Base-by-base conservation (phyloP, 1,140 invertebrate species). In the Lasioglossum baleicum region DNA sequence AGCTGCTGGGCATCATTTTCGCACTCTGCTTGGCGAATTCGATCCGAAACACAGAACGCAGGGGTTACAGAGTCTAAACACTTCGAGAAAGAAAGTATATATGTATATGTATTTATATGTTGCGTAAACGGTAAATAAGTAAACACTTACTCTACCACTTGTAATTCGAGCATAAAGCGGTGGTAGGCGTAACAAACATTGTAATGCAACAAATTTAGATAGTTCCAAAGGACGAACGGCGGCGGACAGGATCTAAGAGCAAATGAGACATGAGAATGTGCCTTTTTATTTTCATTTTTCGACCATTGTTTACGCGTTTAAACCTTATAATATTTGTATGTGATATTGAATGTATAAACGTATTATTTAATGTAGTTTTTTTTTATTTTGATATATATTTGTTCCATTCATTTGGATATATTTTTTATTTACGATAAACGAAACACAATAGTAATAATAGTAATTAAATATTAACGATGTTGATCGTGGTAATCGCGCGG, bases 1-100 rank as follows among this genome's bases (percentile, higher is more conserved):
- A 98, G 96, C 90, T 97, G 31, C 92, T 98, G 81, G 97, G 97
- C 26, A 96, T 98, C 11, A 94, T 97, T n/a, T 98, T 97, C 87
- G 96, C 97, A 4, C 96, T 97, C 89, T 96, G 97, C 90, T 90
- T 98, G 90, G 97, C 96, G 65, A 96, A 96, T 87, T 95, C 96
- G 2, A 96, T 98, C 87, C 82, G 70, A 74, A 91, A 91, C 94
- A 95, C 83, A 94, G 95, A 90, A 94, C 97, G 86, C 95, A 96
- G 92, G 94, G 87, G 86, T 4, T 91, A 91, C 72, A 88, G 89
- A 66, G 90, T 91, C 22, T 91, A 89, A 87, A 75, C 6, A 17
- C 60, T 22, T 26, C n/a, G 17, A 7, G 58, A 44, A 35, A 40
- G 2, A 4, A 75, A 31, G 15, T 40, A 53, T 42, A 66, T 42